Percentiles rank a stretch among this genome's conserved stretches.
Evolutionary conservation across 2,113 vertebrate species (phyloP).

Genomic region (Hyaena hyaena): DNA sequence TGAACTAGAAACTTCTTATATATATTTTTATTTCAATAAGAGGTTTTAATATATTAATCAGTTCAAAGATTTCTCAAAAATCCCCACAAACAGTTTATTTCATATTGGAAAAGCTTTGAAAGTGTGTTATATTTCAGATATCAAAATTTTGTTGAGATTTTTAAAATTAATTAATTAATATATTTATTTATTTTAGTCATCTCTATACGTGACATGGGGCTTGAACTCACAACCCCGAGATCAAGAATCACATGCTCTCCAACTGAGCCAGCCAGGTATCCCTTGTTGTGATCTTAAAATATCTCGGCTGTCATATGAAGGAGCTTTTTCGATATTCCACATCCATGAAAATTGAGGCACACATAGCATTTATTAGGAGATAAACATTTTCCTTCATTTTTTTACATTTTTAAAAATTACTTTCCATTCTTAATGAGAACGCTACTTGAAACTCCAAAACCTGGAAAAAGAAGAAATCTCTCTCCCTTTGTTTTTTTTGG

Average conservation of each 20-base stretch:
- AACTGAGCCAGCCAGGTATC: background rate
- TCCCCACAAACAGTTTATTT: background rate
- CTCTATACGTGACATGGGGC: background rate
- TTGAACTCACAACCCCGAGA: background rate
- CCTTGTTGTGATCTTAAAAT: background rate
- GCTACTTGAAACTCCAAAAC: background rate
- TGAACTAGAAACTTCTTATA: background rate
- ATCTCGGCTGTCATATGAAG: background rate
- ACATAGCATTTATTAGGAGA: background rate
- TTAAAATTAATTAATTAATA: background rate
- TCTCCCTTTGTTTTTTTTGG: background rate
- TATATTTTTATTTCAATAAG: background rate
- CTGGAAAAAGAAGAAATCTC: background rate
- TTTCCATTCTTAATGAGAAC: background rate
- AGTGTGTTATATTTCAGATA: background rate
- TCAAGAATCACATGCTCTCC: background rate
- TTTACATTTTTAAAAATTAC: background rate
- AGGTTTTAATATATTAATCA: background rate
- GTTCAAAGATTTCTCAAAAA: background rate
- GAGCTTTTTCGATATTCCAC: background rate
- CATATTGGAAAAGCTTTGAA: background rate
- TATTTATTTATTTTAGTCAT: background rate
- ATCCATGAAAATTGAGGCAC: background rate
- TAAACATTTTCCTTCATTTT: slow-evolving; percentile 16
- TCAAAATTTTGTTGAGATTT: background rate